These are phyloP conservation scores for Euproctis similis DNA, from an alignment of 2,888 invertebrate genomes.

Conservation along the genomic window DNA sequence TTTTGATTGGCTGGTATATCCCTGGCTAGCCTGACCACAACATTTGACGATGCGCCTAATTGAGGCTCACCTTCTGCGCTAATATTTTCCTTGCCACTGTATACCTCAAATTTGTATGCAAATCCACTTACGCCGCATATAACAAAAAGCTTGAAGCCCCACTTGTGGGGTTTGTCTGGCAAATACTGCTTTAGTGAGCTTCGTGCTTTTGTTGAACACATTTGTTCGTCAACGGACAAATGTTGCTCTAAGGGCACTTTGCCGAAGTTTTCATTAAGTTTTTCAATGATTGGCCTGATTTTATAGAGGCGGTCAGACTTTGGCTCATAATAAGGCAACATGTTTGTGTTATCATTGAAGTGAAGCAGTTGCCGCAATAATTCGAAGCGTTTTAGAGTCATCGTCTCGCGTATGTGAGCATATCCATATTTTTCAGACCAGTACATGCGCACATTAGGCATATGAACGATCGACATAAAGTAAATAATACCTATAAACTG, in stretches of 20 bases:
- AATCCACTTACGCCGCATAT: slow-evolving; percentile 22
- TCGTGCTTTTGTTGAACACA: slow-evolving; percentile 22
- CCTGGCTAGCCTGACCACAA: slow-evolving; percentile 31
- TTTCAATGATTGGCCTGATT: slow-evolving; percentile 8
- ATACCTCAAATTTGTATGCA: slow-evolving; percentile 32
- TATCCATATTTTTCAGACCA: slow-evolving; percentile 7
- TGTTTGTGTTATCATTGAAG: slow-evolving; percentile 11
- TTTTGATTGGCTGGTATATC: slow-evolving; percentile 27
- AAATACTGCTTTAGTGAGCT: slow-evolving; percentile 28
- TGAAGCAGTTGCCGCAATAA: slow-evolving; percentile 8
- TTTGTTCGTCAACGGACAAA: slow-evolving; percentile 23
- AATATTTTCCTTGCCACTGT: slow-evolving; percentile 26
- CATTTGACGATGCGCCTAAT: slow-evolving; percentile 29
- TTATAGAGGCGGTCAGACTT: slow-evolving; percentile 7
- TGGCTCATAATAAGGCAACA: slow-evolving; percentile 5
- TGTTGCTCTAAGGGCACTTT: slow-evolving; percentile 8
- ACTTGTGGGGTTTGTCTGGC: slow-evolving; percentile 41
- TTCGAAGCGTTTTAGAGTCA: slow-evolving; percentile 8
- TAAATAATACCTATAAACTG: slow-evolving; percentile 15
- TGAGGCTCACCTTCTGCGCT: slow-evolving; percentile 15
- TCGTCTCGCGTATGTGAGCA: slow-evolving; percentile 3
- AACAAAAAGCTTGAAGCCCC: slow-evolving; percentile 23
- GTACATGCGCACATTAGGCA: slow-evolving; percentile 10
- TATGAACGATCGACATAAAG: slow-evolving; percentile 14
- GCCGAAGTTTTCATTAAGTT: slow-evolving; percentile 5